Evolutionary conservation across 2,113 vertebrate genomes (phyloP), one percentile per base, ranked within the genome.

Genomic region (Coregonus clupeaformis): DNA sequence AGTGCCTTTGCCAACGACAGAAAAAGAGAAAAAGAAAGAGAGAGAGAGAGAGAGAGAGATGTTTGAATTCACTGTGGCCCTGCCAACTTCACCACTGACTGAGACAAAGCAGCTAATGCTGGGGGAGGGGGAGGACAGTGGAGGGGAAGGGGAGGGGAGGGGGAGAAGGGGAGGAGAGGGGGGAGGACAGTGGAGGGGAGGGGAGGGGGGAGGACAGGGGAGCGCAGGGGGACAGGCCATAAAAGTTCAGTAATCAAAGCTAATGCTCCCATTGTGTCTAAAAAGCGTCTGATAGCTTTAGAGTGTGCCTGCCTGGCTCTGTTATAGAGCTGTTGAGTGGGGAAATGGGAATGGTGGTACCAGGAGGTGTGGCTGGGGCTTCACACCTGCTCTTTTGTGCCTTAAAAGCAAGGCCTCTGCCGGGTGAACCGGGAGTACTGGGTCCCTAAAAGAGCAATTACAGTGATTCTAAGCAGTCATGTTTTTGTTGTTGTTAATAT

Each of bases 371-470:
- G 84, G 76, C 65, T 24, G 6, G 20, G 24, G 73, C 89, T 87
- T 93, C 93, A 94, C 94, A 95, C 95, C 95, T 97, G 96, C 94
- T 95, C 92, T 92, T 94, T 95, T 95, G 92, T 92, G 82, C 89
- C 82, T 90, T 91, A 88, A 86, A 86, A 86, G 57, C 86, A 84
- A 90, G 90, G 90, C 76, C 84, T 83, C 3, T 29, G 18, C 6
- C 63, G 59, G 88, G 91, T 84, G 90, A 76, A 0, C 76, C 64
- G 90, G 87, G 89, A 93, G 12, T 81, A 20, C 0, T 0, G 45
- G 24, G 70, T 77, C 82, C 88, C 85, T 83, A 84, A 88, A 82
- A 89, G 87, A 87, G 85, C 84, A 88, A 88, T 92, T 91, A 89
- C 76, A 5, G 93, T 89, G 90, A 92, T 90, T 90, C 91, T 90